Percentiles rank a stretch among this genome's conserved stretches.
phyloP scores from a whole-genome alignment of 2,113 vertebrate species.

The Alligator sinensis region DNA sequence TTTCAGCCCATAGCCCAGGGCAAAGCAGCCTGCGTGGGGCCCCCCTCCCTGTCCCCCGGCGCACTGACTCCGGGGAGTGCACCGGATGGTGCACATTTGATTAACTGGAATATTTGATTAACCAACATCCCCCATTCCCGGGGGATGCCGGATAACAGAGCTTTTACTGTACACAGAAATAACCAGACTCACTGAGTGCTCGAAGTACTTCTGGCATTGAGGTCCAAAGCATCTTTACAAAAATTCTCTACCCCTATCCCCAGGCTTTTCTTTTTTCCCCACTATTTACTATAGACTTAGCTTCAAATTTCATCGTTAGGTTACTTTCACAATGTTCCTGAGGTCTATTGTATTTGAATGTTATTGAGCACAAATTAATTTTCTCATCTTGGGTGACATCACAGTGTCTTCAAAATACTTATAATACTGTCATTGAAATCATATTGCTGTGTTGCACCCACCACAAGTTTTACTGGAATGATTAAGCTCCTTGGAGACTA shows the following conservation, averaged over 20 bases:
- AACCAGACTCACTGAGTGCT: neutral
- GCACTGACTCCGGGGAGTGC: no score
- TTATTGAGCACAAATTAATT: neutral
- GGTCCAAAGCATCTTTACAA: neutral
- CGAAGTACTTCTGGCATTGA: rapidly evolving
- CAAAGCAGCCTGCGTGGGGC: no score
- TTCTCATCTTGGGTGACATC: neutral
- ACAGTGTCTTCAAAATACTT: rapidly evolving
- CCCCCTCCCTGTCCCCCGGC: no score
- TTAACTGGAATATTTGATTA: no score
- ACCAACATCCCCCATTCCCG: no score
- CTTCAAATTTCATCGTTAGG: neutral
- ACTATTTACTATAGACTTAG: neutral
- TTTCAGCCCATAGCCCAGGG: no score
- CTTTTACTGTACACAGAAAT: rapidly evolving
- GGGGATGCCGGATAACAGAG: no score
- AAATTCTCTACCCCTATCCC: no score
- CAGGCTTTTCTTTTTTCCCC: neutral
- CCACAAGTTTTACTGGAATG: rapidly evolving
- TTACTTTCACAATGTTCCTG: neutral
- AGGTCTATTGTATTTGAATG: neutral
- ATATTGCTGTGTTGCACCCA: no score
- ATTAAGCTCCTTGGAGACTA: neutral
- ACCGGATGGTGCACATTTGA: no score
- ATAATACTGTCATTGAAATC: rapidly evolving